These are phyloP conservation scores for Cyphomyrus plagiostoma DNA, from an alignment of 2,113 vertebrate genomes.

Conservation along the genomic window DNA sequence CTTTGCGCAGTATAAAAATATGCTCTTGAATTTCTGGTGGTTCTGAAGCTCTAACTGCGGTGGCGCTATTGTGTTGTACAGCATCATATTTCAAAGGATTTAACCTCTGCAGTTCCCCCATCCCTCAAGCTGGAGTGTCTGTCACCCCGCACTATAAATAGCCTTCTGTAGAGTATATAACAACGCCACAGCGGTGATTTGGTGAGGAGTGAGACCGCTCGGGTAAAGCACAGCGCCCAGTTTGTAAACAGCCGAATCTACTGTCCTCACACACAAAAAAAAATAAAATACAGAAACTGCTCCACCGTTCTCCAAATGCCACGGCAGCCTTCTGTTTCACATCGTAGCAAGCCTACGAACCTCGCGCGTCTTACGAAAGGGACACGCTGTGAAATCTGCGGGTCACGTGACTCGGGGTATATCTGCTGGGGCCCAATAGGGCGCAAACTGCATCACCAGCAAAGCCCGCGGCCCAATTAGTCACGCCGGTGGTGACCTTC, in stretches of 20 bases:
- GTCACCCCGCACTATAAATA: conserved; percentile 14
- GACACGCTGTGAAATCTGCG: background rate
- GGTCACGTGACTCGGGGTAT: background rate
- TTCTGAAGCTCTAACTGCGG: background rate
- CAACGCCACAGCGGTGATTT: background rate
- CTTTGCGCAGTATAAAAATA: background rate
- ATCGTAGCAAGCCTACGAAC: background rate
- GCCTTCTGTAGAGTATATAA: background rate
- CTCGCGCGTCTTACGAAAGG: background rate
- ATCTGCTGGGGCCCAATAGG: background rate
- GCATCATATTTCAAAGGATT: conserved; percentile 18
- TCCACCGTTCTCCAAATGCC: background rate
- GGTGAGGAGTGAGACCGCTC: background rate
- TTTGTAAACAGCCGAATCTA: background rate
- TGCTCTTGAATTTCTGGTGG: background rate
- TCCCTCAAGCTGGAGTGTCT: conserved; percentile 2
- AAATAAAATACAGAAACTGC: background rate
- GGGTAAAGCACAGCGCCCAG: background rate
- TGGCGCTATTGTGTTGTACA: background rate
- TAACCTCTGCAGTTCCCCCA: conserved; percentile 14
- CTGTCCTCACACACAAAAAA: background rate
- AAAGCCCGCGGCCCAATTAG: conserved; percentile 34
- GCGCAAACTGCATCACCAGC: background rate
- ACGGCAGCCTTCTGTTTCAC: background rate
- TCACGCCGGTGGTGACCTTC: conserved; percentile 50